Evolutionary conservation across 2,113 vertebrate species (phyloP).

Genomic region (Oenanthe melanoleuca): DNA sequence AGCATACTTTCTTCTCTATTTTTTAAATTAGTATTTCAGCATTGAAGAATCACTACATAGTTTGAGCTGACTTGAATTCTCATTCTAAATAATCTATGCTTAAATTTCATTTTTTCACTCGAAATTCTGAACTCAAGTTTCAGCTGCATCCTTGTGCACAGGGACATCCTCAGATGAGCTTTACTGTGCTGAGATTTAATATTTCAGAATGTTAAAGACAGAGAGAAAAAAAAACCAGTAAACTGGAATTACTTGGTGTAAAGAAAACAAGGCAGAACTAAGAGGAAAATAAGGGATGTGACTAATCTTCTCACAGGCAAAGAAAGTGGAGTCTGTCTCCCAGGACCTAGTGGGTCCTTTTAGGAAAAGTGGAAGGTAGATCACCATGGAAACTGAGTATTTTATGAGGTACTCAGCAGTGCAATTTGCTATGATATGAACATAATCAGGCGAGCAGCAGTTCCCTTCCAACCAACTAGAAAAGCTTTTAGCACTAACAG

Average conservation of each 20-base stretch:
- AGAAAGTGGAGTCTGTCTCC: neutral
- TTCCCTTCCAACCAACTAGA: neutral
- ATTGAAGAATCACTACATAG: neutral
- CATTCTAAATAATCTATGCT: neutral
- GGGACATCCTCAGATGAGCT: neutral
- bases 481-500: neutral
- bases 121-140: neutral
- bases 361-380: constrained; percentile 1
- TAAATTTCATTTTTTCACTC: neutral
- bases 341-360: neutral
- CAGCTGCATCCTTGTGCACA: neutral
- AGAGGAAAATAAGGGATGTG: neutral
- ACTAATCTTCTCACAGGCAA: neutral
- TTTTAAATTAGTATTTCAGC: neutral
- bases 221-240: neutral
- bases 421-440: neutral
- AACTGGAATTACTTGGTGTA: neutral
- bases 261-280: neutral
- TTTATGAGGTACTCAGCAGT: neutral
- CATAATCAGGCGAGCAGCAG: neutral
- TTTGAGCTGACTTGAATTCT: neutral
- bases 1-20: too few species aligned
- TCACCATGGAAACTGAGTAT: constrained; percentile 18
- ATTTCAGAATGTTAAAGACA: neutral
- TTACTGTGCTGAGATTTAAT: neutral